Conservation (phyloP, 1,140 invertebrate genomes). For the Bombus ignitus region DNA sequence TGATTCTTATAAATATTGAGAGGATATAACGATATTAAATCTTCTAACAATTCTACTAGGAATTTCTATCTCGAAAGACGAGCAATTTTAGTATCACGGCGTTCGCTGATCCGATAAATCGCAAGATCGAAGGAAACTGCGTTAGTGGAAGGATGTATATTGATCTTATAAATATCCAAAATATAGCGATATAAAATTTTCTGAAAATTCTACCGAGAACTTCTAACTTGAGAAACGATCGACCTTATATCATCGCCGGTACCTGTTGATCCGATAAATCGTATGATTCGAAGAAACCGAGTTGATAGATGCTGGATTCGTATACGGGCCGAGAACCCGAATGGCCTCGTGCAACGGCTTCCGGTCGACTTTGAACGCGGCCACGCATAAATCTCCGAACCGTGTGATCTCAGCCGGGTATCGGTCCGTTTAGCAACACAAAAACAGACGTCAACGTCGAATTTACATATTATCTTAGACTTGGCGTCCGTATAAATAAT, state of each 20-base stretch:
- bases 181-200: too few relatives aligned
- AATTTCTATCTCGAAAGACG: too few relatives aligned
- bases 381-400: conserved; percentile 1
- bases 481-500: conserved; percentile 17
- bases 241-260: neutral
- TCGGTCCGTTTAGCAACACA: neutral
- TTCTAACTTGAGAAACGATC: neutral
- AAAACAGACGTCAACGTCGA: conserved; percentile 12
- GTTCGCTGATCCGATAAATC: too few relatives aligned
- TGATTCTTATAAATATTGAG: too few relatives aligned
- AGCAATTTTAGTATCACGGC: too few relatives aligned
- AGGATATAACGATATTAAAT: too few relatives aligned
- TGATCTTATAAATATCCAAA: too few relatives aligned
- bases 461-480: conserved; percentile 36
- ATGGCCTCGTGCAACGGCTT: neutral
- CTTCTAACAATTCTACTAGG: too few relatives aligned
- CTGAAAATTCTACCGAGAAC: too few relatives aligned
- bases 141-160: too few relatives aligned
- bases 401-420: neutral
- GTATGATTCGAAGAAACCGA: neutral
- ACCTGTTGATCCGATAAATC: neutral
- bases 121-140: too few relatives aligned
- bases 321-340: neutral
- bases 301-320: neutral
- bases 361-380: neutral